Conservation (phyloP, 2,113 vertebrate species). For the Oncorhynchus masou region DNA sequence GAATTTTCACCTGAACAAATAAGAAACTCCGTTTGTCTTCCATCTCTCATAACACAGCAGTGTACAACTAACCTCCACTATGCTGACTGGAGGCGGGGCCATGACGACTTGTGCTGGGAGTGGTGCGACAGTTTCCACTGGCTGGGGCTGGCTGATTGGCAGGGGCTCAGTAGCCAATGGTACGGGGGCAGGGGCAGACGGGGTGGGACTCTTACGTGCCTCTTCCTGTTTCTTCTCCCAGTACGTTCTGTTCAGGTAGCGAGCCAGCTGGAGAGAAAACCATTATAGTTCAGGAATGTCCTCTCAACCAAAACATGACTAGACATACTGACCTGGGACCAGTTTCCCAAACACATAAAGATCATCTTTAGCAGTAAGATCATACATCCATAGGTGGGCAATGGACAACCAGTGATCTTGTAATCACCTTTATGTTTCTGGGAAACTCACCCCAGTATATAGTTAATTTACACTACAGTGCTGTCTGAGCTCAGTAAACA, state of each 20-base stretch:
- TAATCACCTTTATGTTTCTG: too few relatives aligned
- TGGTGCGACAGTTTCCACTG: slow-evolving; percentile 72
- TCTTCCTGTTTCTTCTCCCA: slow-evolving; percentile 99
- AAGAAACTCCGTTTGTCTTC: background rate
- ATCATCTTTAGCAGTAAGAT: too few relatives aligned
- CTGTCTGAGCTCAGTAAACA: too few relatives aligned
- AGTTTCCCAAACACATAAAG: too few relatives aligned
- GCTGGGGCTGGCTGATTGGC: slow-evolving; percentile 78
- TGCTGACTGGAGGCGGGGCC: slow-evolving; percentile 65
- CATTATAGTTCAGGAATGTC: background rate
- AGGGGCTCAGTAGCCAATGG: slow-evolving; percentile 71
- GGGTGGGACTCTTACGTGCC: slow-evolving; percentile 91
- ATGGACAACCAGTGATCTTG: too few relatives aligned
- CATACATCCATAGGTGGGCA: too few relatives aligned
- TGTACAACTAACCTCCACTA: slow-evolving; percentile 73
- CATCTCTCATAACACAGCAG: background rate
- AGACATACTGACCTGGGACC: too few relatives aligned
- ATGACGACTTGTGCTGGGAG: slow-evolving; percentile 48
- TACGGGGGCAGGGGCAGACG: slow-evolving; percentile 88
- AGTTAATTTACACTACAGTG: background rate
- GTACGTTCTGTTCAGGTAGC: slow-evolving; percentile 97
- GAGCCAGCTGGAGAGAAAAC: slow-evolving; percentile 79
- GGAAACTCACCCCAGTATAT: background rate
- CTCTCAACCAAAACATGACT: background rate
- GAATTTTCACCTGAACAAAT: too few relatives aligned